Percentiles rank a stretch among this genome's conserved stretches.
Evolutionary conservation across 2,113 vertebrate genomes (phyloP).

Genomic region (Poeciliopsis turrubarensis): DNA sequence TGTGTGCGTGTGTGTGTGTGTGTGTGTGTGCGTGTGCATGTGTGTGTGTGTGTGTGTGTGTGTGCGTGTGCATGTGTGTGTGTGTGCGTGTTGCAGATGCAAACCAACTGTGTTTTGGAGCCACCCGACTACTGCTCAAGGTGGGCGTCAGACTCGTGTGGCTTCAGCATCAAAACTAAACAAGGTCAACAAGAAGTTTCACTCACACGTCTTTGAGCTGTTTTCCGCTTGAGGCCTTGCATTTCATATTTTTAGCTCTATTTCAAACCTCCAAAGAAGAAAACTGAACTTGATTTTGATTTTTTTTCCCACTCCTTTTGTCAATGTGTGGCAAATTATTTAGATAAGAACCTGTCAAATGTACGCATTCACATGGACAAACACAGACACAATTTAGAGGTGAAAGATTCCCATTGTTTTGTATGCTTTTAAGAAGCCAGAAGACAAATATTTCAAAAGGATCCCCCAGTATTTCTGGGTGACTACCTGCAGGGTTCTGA

Average conservation of each 20-base stretch:
- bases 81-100: conserved; percentile 37
- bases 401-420: conserved; percentile 22
- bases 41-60: conserved; percentile 24
- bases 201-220: not conserved
- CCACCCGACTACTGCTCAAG: conserved; percentile 5
- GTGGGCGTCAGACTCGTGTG: conserved; percentile 46
- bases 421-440: not conserved
- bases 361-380: not conserved
- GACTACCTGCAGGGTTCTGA: conserved; percentile 32
- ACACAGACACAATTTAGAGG: not conserved
- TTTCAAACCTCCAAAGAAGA: not conserved
- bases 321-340: conserved; percentile 7
- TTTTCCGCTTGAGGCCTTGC: not conserved
- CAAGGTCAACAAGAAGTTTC: conserved; percentile 36
- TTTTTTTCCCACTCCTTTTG: not conserved
- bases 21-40: no score
- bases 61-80: not conserved
- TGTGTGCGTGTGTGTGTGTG: conserved; percentile 14
- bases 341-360: not conserved
- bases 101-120: conserved; percentile 18
- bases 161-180: conserved; percentile 35
- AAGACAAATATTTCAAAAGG: conserved; percentile 5
- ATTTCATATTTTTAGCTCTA: not conserved
- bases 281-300: not conserved
- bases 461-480: conserved; percentile 27